Conservation (phyloP, 2,797 vertebrate genomes). For the Pangasius krempfi region DNA sequence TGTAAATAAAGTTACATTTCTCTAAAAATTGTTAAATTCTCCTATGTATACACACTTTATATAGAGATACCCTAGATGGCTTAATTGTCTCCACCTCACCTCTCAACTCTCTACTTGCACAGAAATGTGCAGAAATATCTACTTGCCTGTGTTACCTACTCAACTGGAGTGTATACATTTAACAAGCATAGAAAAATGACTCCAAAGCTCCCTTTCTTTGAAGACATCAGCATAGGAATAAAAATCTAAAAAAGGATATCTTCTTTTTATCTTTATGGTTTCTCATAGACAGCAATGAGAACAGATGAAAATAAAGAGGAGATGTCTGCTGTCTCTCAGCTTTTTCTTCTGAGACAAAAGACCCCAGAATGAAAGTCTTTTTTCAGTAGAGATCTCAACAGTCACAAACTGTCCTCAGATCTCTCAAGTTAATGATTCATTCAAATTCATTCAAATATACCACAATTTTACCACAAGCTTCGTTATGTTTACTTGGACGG, state of each 20-base stretch:
- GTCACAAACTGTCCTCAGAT: not conserved
- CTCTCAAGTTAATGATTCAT: not conserved
- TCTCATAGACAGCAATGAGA: not conserved
- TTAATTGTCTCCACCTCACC: not conserved
- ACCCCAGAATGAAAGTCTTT: not conserved
- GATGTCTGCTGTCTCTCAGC: not conserved
- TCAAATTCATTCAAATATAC: not conserved
- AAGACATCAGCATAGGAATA: not conserved
- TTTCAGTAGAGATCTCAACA: not conserved
- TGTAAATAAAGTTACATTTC: no score
- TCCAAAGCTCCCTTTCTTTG: not conserved
- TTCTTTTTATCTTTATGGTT: not conserved
- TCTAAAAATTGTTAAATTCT: no score
- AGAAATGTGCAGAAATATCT: not conserved
- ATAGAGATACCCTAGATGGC: not conserved
- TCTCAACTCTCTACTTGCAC: not conserved
- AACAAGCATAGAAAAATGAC: not conserved
- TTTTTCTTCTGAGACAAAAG: not conserved
- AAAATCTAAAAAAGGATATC: not conserved
- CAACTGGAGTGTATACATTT: not conserved
- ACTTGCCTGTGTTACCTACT: not conserved
- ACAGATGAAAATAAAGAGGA: not conserved
- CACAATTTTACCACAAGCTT: not conserved
- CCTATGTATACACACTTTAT: no score
- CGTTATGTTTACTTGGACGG: not conserved